Evolutionary conservation across 2,113 vertebrate species (phyloP), one percentile per base, ranked within the genome.

Genomic region (Columba livia): DNA sequence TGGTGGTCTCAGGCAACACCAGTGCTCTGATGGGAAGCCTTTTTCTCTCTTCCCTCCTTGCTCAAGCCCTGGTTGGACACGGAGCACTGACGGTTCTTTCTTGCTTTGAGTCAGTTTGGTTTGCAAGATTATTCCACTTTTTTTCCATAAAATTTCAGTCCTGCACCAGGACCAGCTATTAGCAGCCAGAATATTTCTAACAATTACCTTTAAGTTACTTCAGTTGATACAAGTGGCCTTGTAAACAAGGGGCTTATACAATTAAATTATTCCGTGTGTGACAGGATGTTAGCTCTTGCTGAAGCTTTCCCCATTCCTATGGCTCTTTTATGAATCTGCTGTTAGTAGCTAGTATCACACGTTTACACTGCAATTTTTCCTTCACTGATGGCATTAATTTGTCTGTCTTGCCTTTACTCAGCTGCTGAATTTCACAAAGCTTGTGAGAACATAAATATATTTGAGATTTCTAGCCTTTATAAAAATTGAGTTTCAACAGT

Each of bases 61-160:
- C 18, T 67, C 18, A 88, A 6, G 3, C 9, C 15, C 20, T 57
- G 10, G 18, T 0, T 84, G 32, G 32, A 42, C 0, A 1, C n/a
- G 34, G 47, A 91, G 13, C 24, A 26, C 8, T 1, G 6, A 70
- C 78, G 61, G 70, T 24, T 40, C 18, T 40, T 74, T 81, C 25
- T n/a, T n/a, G 4, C 4, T 91, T 40, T n/a, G 18, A 8, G 21
- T 62, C 81, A 62, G 1, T 48, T 62, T 25, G 6, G 9, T 78
- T 80, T 62, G 6, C 5, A 36, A 34, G 8, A 10, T 78, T 58
- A 70, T 16, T 83, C 11, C 60, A 24, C 44, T 91, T 80, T 23
- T 23, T 19, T 4, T 11, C 8, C 3, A 8, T 47, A 36, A 88
- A 88, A n/a, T 36, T 32, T 12, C 67, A 66, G 12, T 18, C 16